Base-by-base conservation (phyloP, 2,113 vertebrate species). In the Entosphenus tridentatus region DNA sequence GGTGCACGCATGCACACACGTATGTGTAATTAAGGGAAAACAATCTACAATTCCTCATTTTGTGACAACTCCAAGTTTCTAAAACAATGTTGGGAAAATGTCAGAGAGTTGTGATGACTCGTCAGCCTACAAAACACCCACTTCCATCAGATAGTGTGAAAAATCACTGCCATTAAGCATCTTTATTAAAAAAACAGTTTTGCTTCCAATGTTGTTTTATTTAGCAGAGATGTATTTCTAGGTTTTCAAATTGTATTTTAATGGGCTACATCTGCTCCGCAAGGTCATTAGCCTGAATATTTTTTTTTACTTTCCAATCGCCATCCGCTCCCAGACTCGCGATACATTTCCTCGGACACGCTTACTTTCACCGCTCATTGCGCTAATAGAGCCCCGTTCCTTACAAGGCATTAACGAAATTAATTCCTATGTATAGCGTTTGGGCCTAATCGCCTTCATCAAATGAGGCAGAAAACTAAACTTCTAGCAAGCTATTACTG, bases 371-470 rank as follows among this genome's bases (percentile, higher is more conserved):
- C 62, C 62, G 62, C 62, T 65, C 62, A 65, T 65, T 65, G 62
- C n/a, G 62, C 62, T 65, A 65, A 65, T 65, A 65, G 62, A 21
- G n/a, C 62, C 62, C 62, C 62, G 62, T 65, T 65, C 62, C 62
- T 65, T 65, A 65, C 62, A 65, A 65, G 62, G 62, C 62, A 65
- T 65, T 65, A 65, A 65, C 62, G 62, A 65, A 65, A 65, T 65
- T 65, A 65, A 65, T 65, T 65, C 62, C 62, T 65, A 21, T 65
- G 62, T 65, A 65, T 65, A 16, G 62, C 62, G 21, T 65, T 65
- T n/a, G n/a, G 62, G n/a, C 21, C 62, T 65, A 65, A 65, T 65
- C 62, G 62, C 21, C 39, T 65, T 65, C 62, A 65, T 65, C 62
- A 65, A 65, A 65, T 65, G 62, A 65, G 62, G 62, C 62, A 65